Evolutionary conservation across 30 jellyfish, hydroid and myxozoan species (phyloP).

Genomic region (Cassiopea xamachana): DNA sequence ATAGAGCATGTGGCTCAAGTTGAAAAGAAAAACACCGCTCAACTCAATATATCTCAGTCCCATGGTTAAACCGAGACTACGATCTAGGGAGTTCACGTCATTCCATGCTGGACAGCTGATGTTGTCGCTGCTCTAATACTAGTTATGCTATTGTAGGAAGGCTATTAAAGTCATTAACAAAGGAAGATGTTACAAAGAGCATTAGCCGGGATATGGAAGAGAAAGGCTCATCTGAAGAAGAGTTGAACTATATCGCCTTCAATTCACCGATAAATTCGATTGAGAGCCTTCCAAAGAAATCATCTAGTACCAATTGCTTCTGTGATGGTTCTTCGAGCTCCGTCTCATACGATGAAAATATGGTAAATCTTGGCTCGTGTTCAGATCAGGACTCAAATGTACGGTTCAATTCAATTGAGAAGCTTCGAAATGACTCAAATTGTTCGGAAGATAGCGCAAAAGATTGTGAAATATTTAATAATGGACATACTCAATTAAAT

Average conservation of each 20-base stretch:
- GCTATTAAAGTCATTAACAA: slow-evolving; percentile 49
- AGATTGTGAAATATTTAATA: neutral
- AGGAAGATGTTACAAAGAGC: slow-evolving; percentile 35
- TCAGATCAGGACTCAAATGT: slow-evolving; percentile 62
- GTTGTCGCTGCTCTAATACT: neutral
- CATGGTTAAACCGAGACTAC: no score
- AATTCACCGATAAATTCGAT: slow-evolving; percentile 12
- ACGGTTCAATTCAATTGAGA: slow-evolving; percentile 54
- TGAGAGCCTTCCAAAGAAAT: neutral
- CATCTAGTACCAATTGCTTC: neutral
- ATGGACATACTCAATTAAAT: neutral
- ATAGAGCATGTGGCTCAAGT: no score
- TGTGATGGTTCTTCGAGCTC: slow-evolving; percentile 50
- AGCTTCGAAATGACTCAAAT: slow-evolving; percentile 22
- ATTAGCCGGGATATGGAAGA: neutral
- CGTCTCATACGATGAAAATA: slow-evolving; percentile 53
- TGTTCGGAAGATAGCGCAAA: slow-evolving; percentile 30
- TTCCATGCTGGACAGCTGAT: no score
- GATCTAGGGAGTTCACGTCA: no score
- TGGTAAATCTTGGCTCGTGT: slow-evolving; percentile 57
- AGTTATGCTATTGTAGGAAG: slow-evolving; percentile 25
- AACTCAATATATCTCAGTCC: no score
- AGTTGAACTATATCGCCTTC: neutral
- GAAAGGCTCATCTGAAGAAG: slow-evolving; percentile 3
- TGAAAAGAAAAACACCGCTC: no score